Evolutionary conservation across 2,113 vertebrate species (phyloP), one percentile per base, ranked within the genome.

Genomic region (Chascanopsetta lugubris): DNA sequence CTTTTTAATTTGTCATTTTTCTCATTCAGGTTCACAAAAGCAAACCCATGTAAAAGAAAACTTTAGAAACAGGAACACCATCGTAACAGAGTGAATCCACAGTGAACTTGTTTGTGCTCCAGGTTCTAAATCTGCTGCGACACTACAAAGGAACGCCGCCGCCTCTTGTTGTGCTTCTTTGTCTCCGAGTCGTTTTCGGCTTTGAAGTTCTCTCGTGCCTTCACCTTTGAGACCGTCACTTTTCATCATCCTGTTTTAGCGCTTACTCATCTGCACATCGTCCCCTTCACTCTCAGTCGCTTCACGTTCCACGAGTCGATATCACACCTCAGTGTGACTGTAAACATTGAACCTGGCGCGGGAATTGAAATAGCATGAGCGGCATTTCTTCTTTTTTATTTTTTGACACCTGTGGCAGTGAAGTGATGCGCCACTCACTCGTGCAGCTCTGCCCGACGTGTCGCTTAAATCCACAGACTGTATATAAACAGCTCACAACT

Each of bases 191-290:
- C 46, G 38, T 18, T 42, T 7, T 42, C 38, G n/a, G 17, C 38
- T n/a, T 42, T 7, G 38, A 38, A 48, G 34, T 59, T 25, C 17
- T 66, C 48, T 25, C 22, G 30, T 46, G 30, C 61, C n/a, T n/a
- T n/a, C n/a, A n/a, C n/a, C n/a, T 51, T 34, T 26, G 58, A 69
- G 18, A 67, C 54, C 38, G 68, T 72, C 48, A 36, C 42, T 58
- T 8, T 29, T 66, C 51, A 56, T 72, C 53, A 30, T 40, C 2
- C 17, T 15, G 49, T 74, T 82, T 64, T 38, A 59, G 63, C 43
- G 77, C 6, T 21, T 81, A 73, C 79, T 86, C 54, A 68, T 75
- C 56, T 72, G 15, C 34, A 21, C 18, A 62, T 5, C 6, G 13
- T 24, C 55, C 49, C 30, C 21, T 40, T 77, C 21, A 20, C 17